Base-by-base conservation (phyloP, 1,140 invertebrate species). In the Trichonephila clavipes region DNA sequence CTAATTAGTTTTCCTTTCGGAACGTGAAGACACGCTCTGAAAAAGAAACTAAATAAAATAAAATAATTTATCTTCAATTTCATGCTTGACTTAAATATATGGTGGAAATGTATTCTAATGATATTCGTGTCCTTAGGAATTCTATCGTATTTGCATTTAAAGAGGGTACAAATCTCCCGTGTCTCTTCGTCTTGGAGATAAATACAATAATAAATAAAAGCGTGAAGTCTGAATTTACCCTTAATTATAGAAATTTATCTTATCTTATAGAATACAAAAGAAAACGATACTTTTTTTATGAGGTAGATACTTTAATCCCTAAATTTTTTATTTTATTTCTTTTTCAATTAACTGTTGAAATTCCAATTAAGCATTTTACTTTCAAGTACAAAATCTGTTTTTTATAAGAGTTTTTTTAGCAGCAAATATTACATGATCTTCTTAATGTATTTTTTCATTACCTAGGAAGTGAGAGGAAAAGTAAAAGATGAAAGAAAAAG, bases 61-160 rank as follows among this genome's bases (percentile, higher is more conserved):
- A 69, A 69, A 69, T 69, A 69, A 69, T 69, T 69, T 69, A 69
- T 69, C 66, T 69, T 24, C 66, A 69, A 69, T 69, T 69, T 69
- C 66, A 69, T 69, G 66, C 66, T 12, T 28, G 66, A 69, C 66
- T 69, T 24, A 69, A 69, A 69, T 69, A 69, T 69, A 69, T 24
- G n/a, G 21, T 3, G 66, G 66, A 69, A 69, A 69, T 69, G n/a
- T 14, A 69, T 69, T 69, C 66, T 69, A 69, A 69, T 69, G 66
- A 69, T 24, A 28, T 69, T 69, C 66, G 28, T 69, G 66, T 69
- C 21, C 24, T n/a, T 24, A 14, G 51, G 12, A n/a, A 69, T 12
- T 69, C 66, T 28, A 69, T 69, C 66, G 24, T 24, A 69, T 69
- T 69, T 69, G 66, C 66, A 69, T 69, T 69, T 69, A 69, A 69